Conservation (phyloP, 2,113 vertebrate genomes). For the Trichechus manatus region DNA sequence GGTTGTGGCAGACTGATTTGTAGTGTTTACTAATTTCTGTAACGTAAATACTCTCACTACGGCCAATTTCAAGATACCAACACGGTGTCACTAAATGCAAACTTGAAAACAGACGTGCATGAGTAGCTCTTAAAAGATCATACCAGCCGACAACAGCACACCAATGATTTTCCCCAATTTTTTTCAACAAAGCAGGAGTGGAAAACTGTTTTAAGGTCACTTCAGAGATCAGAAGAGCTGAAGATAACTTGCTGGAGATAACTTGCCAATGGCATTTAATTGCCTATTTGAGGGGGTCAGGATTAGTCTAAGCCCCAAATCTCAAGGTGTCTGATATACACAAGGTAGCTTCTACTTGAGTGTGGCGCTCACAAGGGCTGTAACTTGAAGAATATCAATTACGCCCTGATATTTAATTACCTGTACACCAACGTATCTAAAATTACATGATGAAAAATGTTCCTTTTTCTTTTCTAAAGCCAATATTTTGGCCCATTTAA, state of each 20-base stretch:
- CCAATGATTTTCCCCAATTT: background rate
- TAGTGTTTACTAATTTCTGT: slow-evolving; percentile 8
- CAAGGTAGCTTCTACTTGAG: background rate
- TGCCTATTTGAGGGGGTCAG: background rate
- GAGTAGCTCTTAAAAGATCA: background rate
- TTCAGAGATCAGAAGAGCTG: background rate
- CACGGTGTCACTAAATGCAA: background rate
- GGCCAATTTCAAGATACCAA: slow-evolving; percentile 1
- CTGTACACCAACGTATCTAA: background rate
- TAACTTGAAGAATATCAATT: background rate
- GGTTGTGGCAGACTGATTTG: background rate
- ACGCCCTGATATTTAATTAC: background rate
- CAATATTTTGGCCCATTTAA: slow-evolving; percentile 15
- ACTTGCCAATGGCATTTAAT: background rate
- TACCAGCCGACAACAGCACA: background rate
- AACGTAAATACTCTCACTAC: background rate
- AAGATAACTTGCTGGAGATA: background rate
- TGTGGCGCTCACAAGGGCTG: background rate
- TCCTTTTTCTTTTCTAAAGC: background rate
- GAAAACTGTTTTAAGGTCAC: background rate
- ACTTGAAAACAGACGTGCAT: background rate
- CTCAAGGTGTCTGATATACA: background rate
- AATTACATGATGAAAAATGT: background rate
- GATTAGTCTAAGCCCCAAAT: slow-evolving; percentile 12
- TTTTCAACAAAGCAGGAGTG: background rate